phyloP scores from a whole-genome alignment of 1,140 invertebrate genomes.

The Zaprionus lachaisei region DNA sequence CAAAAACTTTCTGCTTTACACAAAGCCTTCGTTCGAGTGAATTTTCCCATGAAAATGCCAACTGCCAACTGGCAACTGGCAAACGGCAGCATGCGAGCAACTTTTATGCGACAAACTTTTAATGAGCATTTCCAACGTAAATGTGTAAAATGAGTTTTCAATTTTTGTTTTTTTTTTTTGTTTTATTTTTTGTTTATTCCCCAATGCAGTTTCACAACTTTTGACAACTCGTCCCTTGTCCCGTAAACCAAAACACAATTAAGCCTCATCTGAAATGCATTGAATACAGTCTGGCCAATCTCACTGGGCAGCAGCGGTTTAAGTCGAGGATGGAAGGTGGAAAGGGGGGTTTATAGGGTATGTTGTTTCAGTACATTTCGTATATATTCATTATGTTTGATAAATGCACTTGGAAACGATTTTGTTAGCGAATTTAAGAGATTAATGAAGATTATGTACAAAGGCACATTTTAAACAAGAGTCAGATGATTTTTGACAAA shows the following conservation, averaged over 20 bases:
- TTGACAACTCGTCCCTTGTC: not conserved
- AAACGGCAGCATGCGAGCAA: slow-evolving; percentile 31
- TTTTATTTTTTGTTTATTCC: slow-evolving; percentile 3
- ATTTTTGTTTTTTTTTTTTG: slow-evolving; percentile 14
- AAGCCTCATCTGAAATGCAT: slow-evolving; percentile 4
- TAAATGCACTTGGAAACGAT: no score
- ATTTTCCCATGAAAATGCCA: slow-evolving; percentile 21
- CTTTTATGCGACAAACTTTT: slow-evolving; percentile 65
- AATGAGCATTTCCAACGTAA: slow-evolving; percentile 69
- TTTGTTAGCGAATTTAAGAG: no score
- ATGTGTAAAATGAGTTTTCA: slow-evolving; percentile 58
- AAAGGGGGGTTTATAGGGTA: no score
- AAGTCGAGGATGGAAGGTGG: no score
- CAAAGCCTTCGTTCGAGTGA: not conserved
- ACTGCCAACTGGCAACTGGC: not conserved
- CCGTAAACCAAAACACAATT: slow-evolving; percentile 11
- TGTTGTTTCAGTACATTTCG: no score
- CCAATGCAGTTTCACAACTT: not conserved
- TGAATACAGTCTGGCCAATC: slow-evolving; percentile 22
- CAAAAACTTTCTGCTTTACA: slow-evolving; percentile 12
- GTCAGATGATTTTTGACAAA: no score
- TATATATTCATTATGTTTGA: no score
- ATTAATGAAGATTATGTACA: no score
- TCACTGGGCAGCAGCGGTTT: slow-evolving; percentile 1
- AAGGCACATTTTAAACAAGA: no score